Conservation (phyloP, 2,888 invertebrate species). For the Pseudanteris insignis region DNA sequence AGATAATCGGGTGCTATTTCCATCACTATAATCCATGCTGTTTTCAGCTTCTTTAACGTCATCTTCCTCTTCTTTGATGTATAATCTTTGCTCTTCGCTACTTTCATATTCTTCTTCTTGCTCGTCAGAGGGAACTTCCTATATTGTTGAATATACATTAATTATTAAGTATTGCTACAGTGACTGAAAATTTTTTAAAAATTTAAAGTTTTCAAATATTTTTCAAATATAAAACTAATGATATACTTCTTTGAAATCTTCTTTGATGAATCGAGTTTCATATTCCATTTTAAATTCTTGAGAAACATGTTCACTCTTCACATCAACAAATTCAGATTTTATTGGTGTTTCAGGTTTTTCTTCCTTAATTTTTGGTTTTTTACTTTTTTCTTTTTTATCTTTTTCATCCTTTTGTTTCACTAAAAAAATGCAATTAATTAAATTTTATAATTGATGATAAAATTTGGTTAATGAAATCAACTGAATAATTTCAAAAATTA, state of each 20-base stretch:
- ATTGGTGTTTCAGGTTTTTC: slow-evolving; percentile 60
- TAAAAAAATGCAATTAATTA: too few species aligned
- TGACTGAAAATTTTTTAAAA: neutral
- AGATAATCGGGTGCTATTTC: slow-evolving; percentile 60
- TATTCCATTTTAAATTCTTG: slow-evolving; percentile 17
- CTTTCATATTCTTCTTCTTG: slow-evolving; percentile 63
- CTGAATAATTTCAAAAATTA: too few species aligned
- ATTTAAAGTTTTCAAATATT: neutral
- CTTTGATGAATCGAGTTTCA: slow-evolving; percentile 13
- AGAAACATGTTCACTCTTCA: slow-evolving; percentile 20
- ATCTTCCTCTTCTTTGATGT: slow-evolving; percentile 66
- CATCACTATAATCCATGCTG: slow-evolving; percentile 58
- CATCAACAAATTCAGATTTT: slow-evolving; percentile 47
- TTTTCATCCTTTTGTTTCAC: slow-evolving; percentile 68
- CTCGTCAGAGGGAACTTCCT: slow-evolving; percentile 74
- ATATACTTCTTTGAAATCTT: slow-evolving; percentile 17
- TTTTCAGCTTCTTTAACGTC: slow-evolving; percentile 55
- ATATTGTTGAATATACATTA: slow-evolving; percentile 47
- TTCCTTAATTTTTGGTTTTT: slow-evolving; percentile 61
- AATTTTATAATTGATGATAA: too few species aligned
- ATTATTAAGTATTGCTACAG: too few species aligned
- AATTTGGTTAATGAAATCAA: too few species aligned
- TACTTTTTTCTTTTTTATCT: slow-evolving; percentile 69
- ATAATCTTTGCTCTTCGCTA: slow-evolving; percentile 69
- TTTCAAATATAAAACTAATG: neutral